phyloP scores from a whole-genome alignment of 2,888 invertebrate genomes.

The Sarcophaga caerulescens region DNA sequence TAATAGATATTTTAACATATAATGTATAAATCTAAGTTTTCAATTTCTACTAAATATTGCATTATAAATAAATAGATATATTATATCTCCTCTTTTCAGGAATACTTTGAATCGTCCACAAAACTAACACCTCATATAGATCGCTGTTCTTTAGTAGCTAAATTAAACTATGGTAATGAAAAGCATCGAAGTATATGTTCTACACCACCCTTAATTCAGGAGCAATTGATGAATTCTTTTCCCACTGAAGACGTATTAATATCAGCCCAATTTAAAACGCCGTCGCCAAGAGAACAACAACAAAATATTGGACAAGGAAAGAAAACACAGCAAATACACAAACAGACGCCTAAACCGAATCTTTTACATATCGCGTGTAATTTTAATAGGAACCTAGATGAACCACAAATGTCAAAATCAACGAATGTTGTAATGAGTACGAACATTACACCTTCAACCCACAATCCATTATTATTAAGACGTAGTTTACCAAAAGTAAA shows the following conservation, averaged over 20 bases:
- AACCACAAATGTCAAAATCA: slow-evolving; percentile 37
- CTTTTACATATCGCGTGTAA: slow-evolving; percentile 71
- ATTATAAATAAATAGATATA: not conserved
- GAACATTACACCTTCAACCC: slow-evolving; percentile 46
- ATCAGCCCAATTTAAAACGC: slow-evolving; percentile 76
- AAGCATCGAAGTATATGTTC: slow-evolving; percentile 45
- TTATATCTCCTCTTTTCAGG: slow-evolving; percentile 48
- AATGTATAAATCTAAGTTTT: not conserved
- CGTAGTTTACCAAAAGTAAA: slow-evolving; percentile 79
- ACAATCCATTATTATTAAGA: slow-evolving; percentile 72
- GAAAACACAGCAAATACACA: slow-evolving; percentile 59
- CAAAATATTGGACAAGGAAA: slow-evolving; percentile 63
- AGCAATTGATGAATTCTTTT: slow-evolving; percentile 19
- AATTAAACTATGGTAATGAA: slow-evolving; percentile 21
- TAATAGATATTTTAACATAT: not conserved
- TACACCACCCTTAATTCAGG: slow-evolving; percentile 55
- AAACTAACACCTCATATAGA: slow-evolving; percentile 76
- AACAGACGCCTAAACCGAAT: slow-evolving; percentile 70
- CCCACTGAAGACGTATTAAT: not conserved
- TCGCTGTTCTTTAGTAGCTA: slow-evolving; percentile 70
- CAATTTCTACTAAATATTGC: not conserved
- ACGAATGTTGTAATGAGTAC: not conserved
- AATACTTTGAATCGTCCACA: slow-evolving; percentile 71
- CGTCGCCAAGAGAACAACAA: slow-evolving; percentile 69
- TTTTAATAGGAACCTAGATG: slow-evolving; percentile 58